Evolutionary conservation across 2,113 vertebrate species (phyloP).

Genomic region (Rhinolophus sinicus): DNA sequence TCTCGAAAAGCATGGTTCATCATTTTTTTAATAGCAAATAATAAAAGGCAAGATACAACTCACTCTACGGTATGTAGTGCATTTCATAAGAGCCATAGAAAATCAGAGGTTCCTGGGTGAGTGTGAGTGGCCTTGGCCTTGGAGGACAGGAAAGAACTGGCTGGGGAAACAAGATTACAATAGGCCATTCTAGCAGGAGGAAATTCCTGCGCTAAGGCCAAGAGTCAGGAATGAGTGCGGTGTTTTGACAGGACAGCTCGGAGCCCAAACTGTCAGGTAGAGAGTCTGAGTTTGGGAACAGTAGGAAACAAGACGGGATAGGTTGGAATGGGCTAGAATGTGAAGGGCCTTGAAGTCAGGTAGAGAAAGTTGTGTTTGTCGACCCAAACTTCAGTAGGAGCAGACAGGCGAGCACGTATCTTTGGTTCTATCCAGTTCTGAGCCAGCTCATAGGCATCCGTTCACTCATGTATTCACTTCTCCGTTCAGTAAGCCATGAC

Average conservation of each 20-base stretch:
- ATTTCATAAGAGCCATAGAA: background rate
- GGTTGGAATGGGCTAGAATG: constrained; percentile 58
- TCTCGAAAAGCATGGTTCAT: background rate
- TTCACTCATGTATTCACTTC: background rate
- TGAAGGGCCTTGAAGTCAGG: constrained; percentile 59
- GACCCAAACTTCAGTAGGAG: background rate
- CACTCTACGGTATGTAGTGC: background rate
- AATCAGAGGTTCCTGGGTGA: background rate
- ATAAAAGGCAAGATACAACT: background rate
- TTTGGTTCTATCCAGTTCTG: background rate
- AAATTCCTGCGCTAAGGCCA: constrained; percentile 54
- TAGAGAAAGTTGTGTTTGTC: background rate
- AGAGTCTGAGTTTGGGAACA: constrained; percentile 35
- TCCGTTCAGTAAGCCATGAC: background rate
- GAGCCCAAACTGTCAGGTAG: constrained; percentile 14
- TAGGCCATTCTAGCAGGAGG: constrained; percentile 56
- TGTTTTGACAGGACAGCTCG: constrained; percentile 46
- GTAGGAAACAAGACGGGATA: constrained; percentile 74
- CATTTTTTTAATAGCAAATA: constrained; percentile 35
- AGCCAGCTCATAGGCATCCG: background rate
- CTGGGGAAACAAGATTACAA: constrained; percentile 15
- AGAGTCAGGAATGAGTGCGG: constrained; percentile 28
- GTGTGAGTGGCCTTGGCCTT: constrained; percentile 35
- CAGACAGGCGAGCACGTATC: background rate
- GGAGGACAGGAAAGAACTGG: constrained; percentile 1